phyloP scores from a whole-genome alignment of 2,113 vertebrate genomes.

The Tachycineta bicolor region DNA sequence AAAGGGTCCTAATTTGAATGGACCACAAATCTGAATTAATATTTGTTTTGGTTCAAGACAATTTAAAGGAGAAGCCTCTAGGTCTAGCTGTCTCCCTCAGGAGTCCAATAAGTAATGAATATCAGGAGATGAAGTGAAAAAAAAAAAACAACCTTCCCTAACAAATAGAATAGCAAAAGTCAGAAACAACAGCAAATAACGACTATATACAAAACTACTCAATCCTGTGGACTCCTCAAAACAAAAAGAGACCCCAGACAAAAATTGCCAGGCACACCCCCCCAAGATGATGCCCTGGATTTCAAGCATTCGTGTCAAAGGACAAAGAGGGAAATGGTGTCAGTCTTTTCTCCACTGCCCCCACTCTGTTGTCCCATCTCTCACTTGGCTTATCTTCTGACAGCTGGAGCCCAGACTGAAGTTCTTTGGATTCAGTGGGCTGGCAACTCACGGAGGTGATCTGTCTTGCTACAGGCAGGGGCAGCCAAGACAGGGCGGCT shows the following conservation, averaged over 20 bases:
- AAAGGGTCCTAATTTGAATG: neutral
- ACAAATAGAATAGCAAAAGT: neutral
- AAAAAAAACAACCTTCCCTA: neutral
- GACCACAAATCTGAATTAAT: neutral
- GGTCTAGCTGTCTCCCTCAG: neutral
- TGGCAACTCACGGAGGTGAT: neutral
- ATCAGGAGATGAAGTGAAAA: neutral
- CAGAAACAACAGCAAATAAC: neutral
- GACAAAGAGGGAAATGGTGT: neutral
- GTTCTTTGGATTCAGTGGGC: too few relatives aligned
- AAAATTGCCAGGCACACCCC: neutral
- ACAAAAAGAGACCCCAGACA: neutral
- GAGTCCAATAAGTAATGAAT: neutral
- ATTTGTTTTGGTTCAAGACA: neutral
- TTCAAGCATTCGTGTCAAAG: neutral
- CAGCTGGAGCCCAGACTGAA: neutral
- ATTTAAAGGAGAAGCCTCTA: neutral
- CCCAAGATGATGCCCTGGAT: neutral
- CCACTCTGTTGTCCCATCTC: accelerated
- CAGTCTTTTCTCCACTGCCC: neutral
- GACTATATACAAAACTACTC: neutral
- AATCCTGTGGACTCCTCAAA: neutral
- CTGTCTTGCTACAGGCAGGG: neutral
- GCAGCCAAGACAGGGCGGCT: neutral
- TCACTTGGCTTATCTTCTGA: neutral